Evolutionary conservation across 2,888 invertebrate genomes (phyloP).

Genomic region (Drosophila vallismaia): DNA sequence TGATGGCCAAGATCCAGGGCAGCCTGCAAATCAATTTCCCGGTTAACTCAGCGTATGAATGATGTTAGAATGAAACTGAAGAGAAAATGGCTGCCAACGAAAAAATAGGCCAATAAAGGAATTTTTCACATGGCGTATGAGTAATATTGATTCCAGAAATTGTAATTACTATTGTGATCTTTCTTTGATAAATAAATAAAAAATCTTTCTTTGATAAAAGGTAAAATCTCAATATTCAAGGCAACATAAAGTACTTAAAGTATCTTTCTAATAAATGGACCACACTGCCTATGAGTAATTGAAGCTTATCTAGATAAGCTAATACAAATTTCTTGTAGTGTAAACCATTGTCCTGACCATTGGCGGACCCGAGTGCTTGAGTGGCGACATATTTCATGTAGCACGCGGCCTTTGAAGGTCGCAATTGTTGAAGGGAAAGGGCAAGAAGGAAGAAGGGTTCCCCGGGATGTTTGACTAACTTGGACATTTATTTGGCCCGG

Average conservation of each 20-base stretch:
- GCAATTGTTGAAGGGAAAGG: slow-evolving; percentile 17
- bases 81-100: neutral
- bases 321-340: neutral
- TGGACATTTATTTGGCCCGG: slow-evolving; percentile 58
- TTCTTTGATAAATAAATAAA: too few relatives aligned
- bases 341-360: slow-evolving; percentile 19
- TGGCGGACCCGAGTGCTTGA: slow-evolving; percentile 36
- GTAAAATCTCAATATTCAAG: neutral
- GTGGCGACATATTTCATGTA: slow-evolving; percentile 69
- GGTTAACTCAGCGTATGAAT: slow-evolving; percentile 39
- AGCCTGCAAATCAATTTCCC: slow-evolving; percentile 38
- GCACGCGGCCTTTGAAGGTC: slow-evolving; percentile 47
- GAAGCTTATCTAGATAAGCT: too few relatives aligned
- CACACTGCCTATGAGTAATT: too few relatives aligned
- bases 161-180: too few relatives aligned
- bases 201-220: neutral
- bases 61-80: too few relatives aligned
- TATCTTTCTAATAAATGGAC: too few relatives aligned
- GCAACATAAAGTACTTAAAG: too few relatives aligned
- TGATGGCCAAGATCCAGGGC: neutral
- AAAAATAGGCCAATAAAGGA: neutral
- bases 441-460: slow-evolving; percentile 57
- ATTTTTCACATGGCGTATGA: neutral
- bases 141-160: neutral
- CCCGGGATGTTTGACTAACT: slow-evolving; percentile 66